These are phyloP conservation scores for Hydrozoanthus gracilis DNA, from an alignment of 92 coral and sea anemone species.

Conservation along the genomic window DNA sequence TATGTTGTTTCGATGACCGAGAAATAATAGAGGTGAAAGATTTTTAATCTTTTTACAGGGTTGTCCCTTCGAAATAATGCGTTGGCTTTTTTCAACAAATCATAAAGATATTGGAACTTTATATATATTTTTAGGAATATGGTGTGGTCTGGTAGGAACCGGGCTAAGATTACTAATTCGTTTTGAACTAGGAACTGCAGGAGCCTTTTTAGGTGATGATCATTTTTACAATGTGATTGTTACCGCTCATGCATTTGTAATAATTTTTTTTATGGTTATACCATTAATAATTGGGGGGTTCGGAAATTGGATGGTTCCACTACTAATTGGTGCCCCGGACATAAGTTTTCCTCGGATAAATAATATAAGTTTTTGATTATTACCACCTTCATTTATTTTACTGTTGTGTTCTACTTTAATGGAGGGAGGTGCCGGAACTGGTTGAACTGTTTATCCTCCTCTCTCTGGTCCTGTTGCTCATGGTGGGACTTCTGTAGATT, in stretches of 20 bases:
- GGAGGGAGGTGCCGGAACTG: background rate
- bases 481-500: background rate
- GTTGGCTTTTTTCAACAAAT: conserved; percentile 18
- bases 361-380: background rate
- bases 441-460: background rate
- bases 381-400: background rate
- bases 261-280: background rate
- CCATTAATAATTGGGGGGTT: background rate
- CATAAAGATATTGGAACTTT: conserved; percentile 12
- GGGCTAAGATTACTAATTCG: background rate
- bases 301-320: background rate
- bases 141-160: background rate
- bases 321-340: background rate
- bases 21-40: background rate
- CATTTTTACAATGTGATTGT: background rate
- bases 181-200: too few relatives aligned
- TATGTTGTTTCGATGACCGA: conserved; percentile 10
- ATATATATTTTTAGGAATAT: background rate
- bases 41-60: conserved; percentile 11
- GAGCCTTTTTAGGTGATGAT: too few relatives aligned
- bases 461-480: background rate
- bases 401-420: background rate
- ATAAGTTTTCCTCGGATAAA: background rate
- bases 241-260: background rate
- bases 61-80: background rate